Evolutionary conservation across 2,797 vertebrate species (phyloP).

Genomic region (Sebastes taczanowskii): DNA sequence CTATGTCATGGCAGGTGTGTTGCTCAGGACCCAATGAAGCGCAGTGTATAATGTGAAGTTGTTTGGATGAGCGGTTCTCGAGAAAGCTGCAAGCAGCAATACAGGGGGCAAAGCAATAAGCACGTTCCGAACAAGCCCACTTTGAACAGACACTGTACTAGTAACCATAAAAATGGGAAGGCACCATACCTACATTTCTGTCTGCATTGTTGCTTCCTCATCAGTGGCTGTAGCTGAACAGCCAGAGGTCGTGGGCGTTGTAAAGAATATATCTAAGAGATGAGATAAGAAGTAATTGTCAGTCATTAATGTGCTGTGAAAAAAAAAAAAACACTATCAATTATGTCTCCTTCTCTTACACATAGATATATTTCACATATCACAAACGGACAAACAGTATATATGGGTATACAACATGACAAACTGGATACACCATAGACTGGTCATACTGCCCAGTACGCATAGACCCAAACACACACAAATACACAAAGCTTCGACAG

Average conservation of each 20-base stretch:
- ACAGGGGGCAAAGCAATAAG: background rate
- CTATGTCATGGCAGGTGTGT: background rate
- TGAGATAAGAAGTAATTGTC: slow-evolving; percentile 16
- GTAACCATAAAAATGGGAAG: background rate
- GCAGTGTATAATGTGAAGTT: background rate
- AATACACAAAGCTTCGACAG: slow-evolving; percentile 19
- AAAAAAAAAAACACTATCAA: background rate
- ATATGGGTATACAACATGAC: background rate
- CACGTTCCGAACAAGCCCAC: background rate
- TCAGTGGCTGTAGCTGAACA: background rate
- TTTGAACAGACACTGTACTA: background rate
- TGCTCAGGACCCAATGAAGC: background rate
- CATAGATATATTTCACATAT: background rate
- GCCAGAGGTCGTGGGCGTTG: background rate
- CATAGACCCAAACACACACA: slow-evolving; percentile 6
- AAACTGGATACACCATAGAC: background rate
- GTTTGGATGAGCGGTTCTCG: background rate
- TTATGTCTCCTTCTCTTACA: background rate
- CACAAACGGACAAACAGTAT: background rate
- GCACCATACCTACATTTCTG: background rate
- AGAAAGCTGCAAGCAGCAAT: background rate
- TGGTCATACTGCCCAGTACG: background rate
- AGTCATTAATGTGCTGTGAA: slow-evolving; percentile 12
- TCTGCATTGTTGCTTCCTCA: background rate
- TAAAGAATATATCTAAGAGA: slow-evolving; percentile 9